These are phyloP conservation scores for Antennarius maculatus DNA, from an alignment of 2,797 vertebrate species.

Conservation along the genomic window DNA sequence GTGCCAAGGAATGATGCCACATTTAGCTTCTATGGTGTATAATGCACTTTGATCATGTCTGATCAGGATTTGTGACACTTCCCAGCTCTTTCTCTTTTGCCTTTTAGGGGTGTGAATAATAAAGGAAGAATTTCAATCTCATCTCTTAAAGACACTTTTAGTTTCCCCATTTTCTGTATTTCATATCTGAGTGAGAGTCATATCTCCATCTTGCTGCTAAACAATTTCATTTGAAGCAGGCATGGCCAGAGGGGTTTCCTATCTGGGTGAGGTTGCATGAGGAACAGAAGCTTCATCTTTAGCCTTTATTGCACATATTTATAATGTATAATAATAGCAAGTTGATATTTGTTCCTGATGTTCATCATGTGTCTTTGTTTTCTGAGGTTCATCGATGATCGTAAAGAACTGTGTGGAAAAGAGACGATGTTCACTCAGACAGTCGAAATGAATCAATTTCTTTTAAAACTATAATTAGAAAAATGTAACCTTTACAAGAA, in stretches of 20 bases:
- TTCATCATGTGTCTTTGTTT: slow-evolving; percentile 1
- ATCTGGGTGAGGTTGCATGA: slow-evolving; percentile 43
- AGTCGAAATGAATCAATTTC: slow-evolving; percentile 20
- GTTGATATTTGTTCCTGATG: neutral
- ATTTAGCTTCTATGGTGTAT: slow-evolving; percentile 56
- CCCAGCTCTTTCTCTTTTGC: slow-evolving; percentile 37
- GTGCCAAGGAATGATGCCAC: slow-evolving; percentile 53
- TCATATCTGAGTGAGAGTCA: slow-evolving; percentile 40
- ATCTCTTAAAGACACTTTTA: slow-evolving; percentile 62
- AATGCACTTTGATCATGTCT: slow-evolving; percentile 70
- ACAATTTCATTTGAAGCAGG: slow-evolving; percentile 51
- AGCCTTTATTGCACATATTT: slow-evolving; percentile 13
- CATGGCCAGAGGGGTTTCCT: slow-evolving; percentile 55
- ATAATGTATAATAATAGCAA: slow-evolving; percentile 5
- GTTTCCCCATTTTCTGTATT: slow-evolving; percentile 42
- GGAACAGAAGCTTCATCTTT: slow-evolving; percentile 17
- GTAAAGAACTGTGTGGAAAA: slow-evolving; percentile 14
- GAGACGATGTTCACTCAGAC: slow-evolving; percentile 8
- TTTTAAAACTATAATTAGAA: slow-evolving; percentile 18
- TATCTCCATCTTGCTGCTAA: slow-evolving; percentile 29
- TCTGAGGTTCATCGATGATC: neutral
- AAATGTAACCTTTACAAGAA: slow-evolving; percentile 23
- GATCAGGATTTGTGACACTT: slow-evolving; percentile 69
- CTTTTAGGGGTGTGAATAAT: slow-evolving; percentile 70
- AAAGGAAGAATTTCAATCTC: slow-evolving; percentile 35